A percentile compares a stretch with the other conserved stretches of the same genome.
phyloP scores from a whole-genome alignment of 2,797 vertebrate species.

The Potorous gilbertii region DNA sequence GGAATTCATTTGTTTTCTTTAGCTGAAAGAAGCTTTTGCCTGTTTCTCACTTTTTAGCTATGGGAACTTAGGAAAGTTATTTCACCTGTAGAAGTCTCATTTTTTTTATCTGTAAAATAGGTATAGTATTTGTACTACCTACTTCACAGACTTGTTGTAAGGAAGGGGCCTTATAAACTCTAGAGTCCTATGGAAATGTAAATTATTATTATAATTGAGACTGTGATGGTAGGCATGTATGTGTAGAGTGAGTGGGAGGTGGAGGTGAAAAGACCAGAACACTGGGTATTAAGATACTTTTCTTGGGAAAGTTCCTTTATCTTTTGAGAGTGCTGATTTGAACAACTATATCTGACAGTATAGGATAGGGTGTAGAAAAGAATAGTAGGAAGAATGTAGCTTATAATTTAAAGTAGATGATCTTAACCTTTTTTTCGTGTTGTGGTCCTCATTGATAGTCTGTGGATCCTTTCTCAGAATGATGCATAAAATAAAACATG shows the following conservation, averaged over 20 bases:
- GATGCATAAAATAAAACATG: neutral
- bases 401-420: neutral
- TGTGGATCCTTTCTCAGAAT: neutral
- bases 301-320: slow-evolving; percentile 17
- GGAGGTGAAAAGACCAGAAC: neutral
- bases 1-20: neutral
- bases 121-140: neutral
- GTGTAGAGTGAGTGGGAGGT: neutral
- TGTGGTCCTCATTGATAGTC: neutral
- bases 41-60: neutral
- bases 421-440: neutral
- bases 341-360: neutral
- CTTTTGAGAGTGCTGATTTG: neutral
- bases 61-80: neutral
- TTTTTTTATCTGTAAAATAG: neutral
- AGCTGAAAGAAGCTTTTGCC: neutral
- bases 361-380: slow-evolving; percentile 7
- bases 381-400: neutral
- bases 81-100: neutral
- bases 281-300: neutral
- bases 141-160: neutral
- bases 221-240: neutral
- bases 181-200: neutral
- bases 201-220: neutral
- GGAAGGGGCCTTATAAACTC: neutral